Base-by-base conservation (phyloP, 30 jellyfish, hydroid and myxozoan species). In the Morbakka virulenta region DNA sequence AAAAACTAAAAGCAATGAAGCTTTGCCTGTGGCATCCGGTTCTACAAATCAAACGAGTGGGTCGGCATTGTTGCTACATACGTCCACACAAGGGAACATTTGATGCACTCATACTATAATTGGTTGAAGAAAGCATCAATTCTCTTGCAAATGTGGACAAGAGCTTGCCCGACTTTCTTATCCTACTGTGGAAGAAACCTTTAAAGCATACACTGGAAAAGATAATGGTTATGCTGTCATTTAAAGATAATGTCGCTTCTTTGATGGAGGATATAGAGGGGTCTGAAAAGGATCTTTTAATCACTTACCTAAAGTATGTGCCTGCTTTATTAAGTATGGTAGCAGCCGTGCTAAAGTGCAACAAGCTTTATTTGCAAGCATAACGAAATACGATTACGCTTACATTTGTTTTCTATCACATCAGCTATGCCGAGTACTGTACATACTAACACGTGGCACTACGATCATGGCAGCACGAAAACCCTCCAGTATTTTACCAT, bases 321-420 rank as follows among this genome's bases (percentile, higher is more conserved):
- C 49, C 83, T 2, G 6, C 80, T 29, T 4, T 68, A 72, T 35
- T 68, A 51, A 35, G 73, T 17, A 68, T 68, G 80, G 76, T 32
- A 12, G 71, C 80, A 26, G 80, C 72, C 13, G 57, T 41, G 17
- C 9, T 2, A 64, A 21, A 26, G 6, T 14, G 14, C 21, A 28
- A 9, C 63, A 26, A 21, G 74, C 36, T 36, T 1, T 74, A 71
- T 36, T 49, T 71, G 78, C 83, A 71, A 71, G 83, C 83, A 1
- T 74, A 47, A 71, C 34, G 83, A 71, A 49, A 71, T 23, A 71
- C 49, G 83, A 71, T 71, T 71, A 50, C 83, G 34, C 78, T 21
- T 6, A 71, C 83, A 23, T 71, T 71, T 27, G 83, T 74, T 13
- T 71, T 71, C 80, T 29, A 35, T 32, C 80, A 31, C 29, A 17